Percentiles rank a stretch among this genome's conserved stretches.
Evolutionary conservation across 64 coral and sea anemone genomes (phyloP).

Genomic region (Dendrophyllia cribrosa): DNA sequence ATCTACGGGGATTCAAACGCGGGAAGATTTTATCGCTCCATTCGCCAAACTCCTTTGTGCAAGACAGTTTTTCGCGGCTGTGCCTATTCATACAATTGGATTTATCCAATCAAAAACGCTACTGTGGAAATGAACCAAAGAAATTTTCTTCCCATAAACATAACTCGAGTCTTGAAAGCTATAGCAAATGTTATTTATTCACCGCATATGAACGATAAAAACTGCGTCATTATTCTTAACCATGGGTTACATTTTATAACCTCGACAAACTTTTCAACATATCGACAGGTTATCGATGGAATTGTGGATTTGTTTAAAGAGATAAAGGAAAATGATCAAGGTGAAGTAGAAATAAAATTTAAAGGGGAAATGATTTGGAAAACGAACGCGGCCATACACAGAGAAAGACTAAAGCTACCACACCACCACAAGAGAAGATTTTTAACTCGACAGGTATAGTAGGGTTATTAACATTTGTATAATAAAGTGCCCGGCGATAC

Average conservation of each 20-base stretch:
- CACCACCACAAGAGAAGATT: conserved; percentile 44
- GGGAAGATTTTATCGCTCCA: conserved; percentile 35
- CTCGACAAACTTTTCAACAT: conserved; percentile 67
- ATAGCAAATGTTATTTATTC: conserved; percentile 21
- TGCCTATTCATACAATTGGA: conserved; percentile 39
- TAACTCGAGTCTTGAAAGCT: conserved; percentile 7
- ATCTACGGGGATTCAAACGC: conserved; percentile 40
- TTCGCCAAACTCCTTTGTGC: conserved; percentile 12
- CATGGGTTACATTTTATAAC: conserved; percentile 63
- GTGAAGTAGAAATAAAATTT: conserved; percentile 34
- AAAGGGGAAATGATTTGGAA: conserved; percentile 69
- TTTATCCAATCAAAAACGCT: conserved; percentile 41
- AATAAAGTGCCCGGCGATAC: too few relatives aligned
- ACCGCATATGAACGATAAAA: background rate
- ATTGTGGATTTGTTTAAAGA: conserved; percentile 52
- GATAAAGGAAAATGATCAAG: conserved; percentile 18
- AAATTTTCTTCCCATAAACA: conserved; percentile 15
- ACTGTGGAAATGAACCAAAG: conserved; percentile 4
- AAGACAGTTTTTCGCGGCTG: conserved; percentile 24
- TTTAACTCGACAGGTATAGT: conserved; percentile 59
- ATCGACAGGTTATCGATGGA: conserved; percentile 48
- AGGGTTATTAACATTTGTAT: background rate
- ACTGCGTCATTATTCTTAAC: conserved; percentile 54
- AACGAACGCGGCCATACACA: conserved; percentile 25
- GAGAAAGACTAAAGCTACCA: conserved; percentile 11